Conservation (phyloP, 2,888 invertebrate genomes). For the Monoplex corrugatus region DNA sequence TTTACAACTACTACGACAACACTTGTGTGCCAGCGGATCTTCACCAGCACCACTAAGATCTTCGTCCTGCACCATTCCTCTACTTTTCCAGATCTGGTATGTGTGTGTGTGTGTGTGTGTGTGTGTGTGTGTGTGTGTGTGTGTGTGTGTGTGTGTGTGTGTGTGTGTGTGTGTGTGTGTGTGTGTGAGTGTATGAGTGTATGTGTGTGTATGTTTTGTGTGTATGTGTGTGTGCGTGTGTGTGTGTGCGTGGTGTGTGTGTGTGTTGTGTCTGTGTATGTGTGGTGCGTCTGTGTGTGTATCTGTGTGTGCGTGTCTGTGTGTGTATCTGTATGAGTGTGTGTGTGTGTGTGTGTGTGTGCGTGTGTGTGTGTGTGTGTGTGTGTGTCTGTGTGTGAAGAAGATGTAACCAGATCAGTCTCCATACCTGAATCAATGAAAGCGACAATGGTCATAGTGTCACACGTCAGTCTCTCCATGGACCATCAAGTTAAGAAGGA, state of each 20-base stretch:
- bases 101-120: not conserved
- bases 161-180: not conserved
- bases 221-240: no score
- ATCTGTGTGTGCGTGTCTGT: not conserved
- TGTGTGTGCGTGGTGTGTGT: no score
- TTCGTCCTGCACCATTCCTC: not conserved
- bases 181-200: not conserved
- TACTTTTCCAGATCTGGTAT: not conserved
- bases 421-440: no score
- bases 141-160: not conserved
- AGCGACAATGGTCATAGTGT: no score
- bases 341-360: not conserved
- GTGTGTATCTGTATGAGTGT: no score
- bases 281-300: not conserved
- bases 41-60: no score
- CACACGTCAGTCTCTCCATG: not conserved
- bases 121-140: not conserved
- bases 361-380: constrained; percentile 23
- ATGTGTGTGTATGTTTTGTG: no score
- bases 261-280: not conserved
- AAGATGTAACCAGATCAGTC: not conserved
- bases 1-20: no score
- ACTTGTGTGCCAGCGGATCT: no score
- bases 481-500: not conserved
- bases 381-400: constrained; percentile 18